Conservation (phyloP, 2,888 invertebrate species). For the Oasisia sp. region DNA sequence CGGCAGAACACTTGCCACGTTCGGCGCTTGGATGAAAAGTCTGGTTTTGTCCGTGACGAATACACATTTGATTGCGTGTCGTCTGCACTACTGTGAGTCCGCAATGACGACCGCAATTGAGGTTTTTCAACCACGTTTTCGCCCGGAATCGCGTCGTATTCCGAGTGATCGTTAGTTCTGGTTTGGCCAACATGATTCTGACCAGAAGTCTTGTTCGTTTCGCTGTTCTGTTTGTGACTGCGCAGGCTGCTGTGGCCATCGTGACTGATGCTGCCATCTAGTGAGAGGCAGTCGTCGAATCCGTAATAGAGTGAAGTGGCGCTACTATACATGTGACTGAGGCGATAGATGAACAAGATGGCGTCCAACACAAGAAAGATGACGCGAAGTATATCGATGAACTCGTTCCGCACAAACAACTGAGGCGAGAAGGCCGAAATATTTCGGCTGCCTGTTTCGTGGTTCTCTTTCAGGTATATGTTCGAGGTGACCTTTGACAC, state of each 20-base stretch:
- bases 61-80: background rate
- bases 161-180: background rate
- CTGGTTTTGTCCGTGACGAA: background rate
- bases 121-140: background rate
- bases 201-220: background rate
- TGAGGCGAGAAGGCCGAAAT: conserved; percentile 26
- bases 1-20: background rate
- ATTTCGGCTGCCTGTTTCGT: background rate
- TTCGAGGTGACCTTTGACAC: background rate
- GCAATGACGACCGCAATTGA: background rate
- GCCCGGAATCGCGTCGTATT: background rate
- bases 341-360: conserved; percentile 38
- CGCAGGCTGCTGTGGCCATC: background rate
- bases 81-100: background rate
- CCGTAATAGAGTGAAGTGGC: conserved; percentile 36
- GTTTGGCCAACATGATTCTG: background rate
- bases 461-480: background rate
- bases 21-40: background rate
- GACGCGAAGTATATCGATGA: conserved; percentile 38
- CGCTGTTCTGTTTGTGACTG: background rate
- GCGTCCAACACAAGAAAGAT: conserved; percentile 41
- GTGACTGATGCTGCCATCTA: conserved; percentile 2
- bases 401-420: conserved; percentile 31
- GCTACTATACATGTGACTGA: conserved; percentile 39
- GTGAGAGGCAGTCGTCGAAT: background rate